Evolutionary conservation across 2,113 vertebrate genomes (phyloP).

Genomic region (human (Homo sapiens)): DNA sequence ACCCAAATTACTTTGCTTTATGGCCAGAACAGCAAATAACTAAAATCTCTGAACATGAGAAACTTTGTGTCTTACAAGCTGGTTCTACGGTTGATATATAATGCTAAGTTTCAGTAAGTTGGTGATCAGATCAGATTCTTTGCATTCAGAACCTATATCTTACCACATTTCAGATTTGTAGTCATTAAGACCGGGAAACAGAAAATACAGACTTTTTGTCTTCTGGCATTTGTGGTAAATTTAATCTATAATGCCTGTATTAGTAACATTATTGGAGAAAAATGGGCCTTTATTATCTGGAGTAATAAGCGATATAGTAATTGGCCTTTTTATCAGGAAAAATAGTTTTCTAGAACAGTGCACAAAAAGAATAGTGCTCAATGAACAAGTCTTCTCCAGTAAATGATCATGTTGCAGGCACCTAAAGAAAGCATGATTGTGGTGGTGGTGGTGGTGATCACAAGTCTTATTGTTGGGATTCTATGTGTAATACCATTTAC

Average conservation of each 20-base stretch:
- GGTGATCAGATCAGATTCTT: neutral
- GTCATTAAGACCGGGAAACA: neutral
- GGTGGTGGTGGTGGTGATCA: neutral
- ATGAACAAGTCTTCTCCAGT: neutral
- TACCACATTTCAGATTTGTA: neutral
- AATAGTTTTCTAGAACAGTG: neutral
- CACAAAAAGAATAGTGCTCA: neutral
- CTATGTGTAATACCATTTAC: neutral
- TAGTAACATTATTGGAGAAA: neutral
- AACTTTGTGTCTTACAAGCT: neutral
- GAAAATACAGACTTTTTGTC: neutral
- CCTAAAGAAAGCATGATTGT: neutral
- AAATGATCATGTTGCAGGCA: neutral
- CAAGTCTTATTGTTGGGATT: neutral
- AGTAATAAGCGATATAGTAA: neutral
- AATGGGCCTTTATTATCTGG: neutral
- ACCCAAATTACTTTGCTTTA: neutral
- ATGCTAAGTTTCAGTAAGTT: neutral
- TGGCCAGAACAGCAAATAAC: neutral
- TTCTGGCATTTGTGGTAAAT: neutral
- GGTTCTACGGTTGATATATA: neutral
- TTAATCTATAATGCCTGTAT: neutral
- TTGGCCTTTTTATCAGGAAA: neutral
- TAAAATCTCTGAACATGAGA: neutral
- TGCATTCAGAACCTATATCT: neutral